These are phyloP conservation scores for Megalops atlanticus DNA, from an alignment of 2,113 vertebrate species.

Conservation along the genomic window DNA sequence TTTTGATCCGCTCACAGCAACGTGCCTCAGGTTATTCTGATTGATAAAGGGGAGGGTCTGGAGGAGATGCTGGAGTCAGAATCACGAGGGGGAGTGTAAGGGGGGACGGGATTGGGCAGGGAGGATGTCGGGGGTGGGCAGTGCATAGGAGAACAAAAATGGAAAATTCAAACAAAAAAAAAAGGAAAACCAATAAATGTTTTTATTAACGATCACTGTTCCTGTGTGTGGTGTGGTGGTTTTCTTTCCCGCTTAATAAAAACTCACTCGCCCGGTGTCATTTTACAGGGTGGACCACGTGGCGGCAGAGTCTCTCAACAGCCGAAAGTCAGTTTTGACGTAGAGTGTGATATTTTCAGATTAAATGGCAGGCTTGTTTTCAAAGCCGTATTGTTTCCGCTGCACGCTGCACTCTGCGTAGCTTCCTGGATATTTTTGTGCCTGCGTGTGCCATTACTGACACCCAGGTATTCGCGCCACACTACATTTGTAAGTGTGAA, in stretches of 20 bases:
- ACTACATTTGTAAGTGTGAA: no score
- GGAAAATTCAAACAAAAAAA: slow-evolving; percentile 57
- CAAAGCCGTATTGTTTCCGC: not conserved
- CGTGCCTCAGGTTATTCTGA: slow-evolving; percentile 77
- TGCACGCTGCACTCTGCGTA: not conserved
- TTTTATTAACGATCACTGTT: slow-evolving; percentile 65
- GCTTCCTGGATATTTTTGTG: not conserved
- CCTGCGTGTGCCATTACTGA: not conserved
- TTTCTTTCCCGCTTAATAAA: slow-evolving; percentile 22
- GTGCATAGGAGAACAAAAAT: slow-evolving; percentile 46
- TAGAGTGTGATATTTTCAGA: no score
- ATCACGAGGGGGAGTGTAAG: slow-evolving; percentile 39
- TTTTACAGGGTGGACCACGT: not conserved
- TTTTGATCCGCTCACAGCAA: slow-evolving; percentile 35
- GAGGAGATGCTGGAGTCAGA: slow-evolving; percentile 44
- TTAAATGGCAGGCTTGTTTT: no score
- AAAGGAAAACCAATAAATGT: slow-evolving; percentile 69
- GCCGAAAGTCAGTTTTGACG: no score
- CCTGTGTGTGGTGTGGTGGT: slow-evolving; percentile 16
- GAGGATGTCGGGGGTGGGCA: slow-evolving; percentile 49
- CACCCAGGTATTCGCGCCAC: not conserved
- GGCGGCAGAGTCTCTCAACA: no score
- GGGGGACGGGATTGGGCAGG: slow-evolving; percentile 44
- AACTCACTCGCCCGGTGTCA: not conserved
- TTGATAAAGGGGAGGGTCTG: slow-evolving; percentile 69